A percentile compares a stretch with the other conserved stretches of the same genome.
Conservation (phyloP, 1,140 invertebrate genomes). For the Leptopilina clavipes region DNA sequence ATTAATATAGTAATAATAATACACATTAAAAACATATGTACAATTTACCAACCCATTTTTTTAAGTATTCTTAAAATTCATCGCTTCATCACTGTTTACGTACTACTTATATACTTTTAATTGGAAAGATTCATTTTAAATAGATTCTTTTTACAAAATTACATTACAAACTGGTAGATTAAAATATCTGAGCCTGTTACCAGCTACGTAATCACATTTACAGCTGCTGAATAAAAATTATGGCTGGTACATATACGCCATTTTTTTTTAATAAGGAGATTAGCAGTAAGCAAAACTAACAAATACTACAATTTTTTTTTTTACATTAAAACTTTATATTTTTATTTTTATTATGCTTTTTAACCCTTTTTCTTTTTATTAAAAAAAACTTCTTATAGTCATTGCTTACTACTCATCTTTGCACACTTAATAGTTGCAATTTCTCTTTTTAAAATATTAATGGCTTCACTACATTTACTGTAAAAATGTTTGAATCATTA, state of each 20-base stretch:
- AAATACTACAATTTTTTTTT: neutral
- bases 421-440: slow-evolving; percentile 22
- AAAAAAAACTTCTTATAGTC: neutral
- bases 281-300: slow-evolving; percentile 26
- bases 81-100: slow-evolving; percentile 48
- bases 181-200: slow-evolving; percentile 67
- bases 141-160: slow-evolving; percentile 74
- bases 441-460: slow-evolving; percentile 47
- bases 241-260: slow-evolving; percentile 38
- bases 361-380: too few relatives aligned
- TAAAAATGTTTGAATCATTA: slow-evolving; percentile 40
- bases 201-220: slow-evolving; percentile 64
- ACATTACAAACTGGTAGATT: slow-evolving; percentile 72
- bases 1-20: slow-evolving; percentile 59
- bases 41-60: slow-evolving; percentile 63
- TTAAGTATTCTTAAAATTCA: slow-evolving; percentile 64
- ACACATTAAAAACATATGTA: slow-evolving; percentile 69
- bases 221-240: slow-evolving; percentile 58
- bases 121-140: slow-evolving; percentile 67
- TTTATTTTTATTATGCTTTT: too few relatives aligned
- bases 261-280: neutral
- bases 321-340: neutral
- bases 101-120: slow-evolving; percentile 61
- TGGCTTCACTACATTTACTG: slow-evolving; percentile 59
- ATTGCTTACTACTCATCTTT: slow-evolving; percentile 35